Base-by-base conservation (phyloP, 1,140 invertebrate genomes). In the Bombus fervidus region DNA sequence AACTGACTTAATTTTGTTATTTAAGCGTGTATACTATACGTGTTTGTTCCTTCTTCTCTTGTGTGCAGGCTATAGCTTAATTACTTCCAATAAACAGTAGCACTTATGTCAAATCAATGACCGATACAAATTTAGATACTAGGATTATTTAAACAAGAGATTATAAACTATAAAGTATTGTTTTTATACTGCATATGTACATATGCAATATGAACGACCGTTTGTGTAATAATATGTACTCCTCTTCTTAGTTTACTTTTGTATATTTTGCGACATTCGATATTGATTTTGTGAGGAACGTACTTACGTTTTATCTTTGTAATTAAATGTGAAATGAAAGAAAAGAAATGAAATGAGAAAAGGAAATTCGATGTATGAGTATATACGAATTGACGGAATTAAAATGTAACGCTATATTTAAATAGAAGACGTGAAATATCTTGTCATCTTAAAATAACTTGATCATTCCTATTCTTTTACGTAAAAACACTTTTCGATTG, bases 1-100 rank as follows among this genome's bases (percentile, higher is more conserved):
- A 57, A 66, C 69, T n/a, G 13, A 57, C 31, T 57, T 62, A 22
- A 41, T 72, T 71, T 43, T 72, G 47, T 69, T 62, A 47, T 62
- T 68, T 79, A 72, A 59, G 39, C 37, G 64, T 79, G 57, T 79
- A 84, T 62, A 53, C 53, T 78, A 39, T 79, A 71, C 39, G n/a
- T 69, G 43, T 80, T 59, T 84, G 83, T 80, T 85, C 76, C 68
- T 85, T 85, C 43, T 43, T 53, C 79, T 37, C 10, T 53, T 53
- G n/a, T 37, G 53, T 12, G 77, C 57, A 71, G 31, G 37, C 41
- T 80, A 28, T 85, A 80, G 39, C 34, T 53, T 85, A 80, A 80
- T 85, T 43, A 59, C 43, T 53, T 85, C 25, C 41, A 72, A 41
- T 80, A 80, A 39, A 72, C n/a, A n/a, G n/a, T n/a, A n/a, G 28